Evolutionary conservation across 2,888 invertebrate genomes (phyloP).

Genomic region (Tortrix viridana): DNA sequence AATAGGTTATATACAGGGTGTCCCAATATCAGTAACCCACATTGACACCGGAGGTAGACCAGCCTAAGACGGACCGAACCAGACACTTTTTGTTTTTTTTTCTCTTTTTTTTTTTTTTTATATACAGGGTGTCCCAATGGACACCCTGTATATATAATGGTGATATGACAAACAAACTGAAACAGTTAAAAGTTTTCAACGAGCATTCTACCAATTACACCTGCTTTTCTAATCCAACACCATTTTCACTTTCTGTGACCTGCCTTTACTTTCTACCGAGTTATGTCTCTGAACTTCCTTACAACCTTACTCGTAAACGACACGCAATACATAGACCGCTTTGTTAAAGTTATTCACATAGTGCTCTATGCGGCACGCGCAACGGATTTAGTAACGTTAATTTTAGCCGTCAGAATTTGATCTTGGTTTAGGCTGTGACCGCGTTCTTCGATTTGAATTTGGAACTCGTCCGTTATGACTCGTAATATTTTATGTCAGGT

Average conservation of each 20-base stretch:
- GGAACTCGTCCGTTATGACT: constrained; percentile 22
- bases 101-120: no score
- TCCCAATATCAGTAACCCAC: no score
- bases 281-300: constrained; percentile 8
- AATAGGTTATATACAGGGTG: no score
- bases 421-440: constrained; percentile 19
- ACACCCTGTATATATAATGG: no score
- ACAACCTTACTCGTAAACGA: background rate
- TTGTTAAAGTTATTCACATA: background rate
- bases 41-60: no score
- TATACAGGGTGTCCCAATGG: no score
- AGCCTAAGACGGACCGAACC: no score
- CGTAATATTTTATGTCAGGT: constrained; percentile 20
- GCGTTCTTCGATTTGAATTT: constrained; percentile 24
- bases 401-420: constrained; percentile 10
- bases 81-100: no score
- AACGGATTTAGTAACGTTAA: background rate
- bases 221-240: constrained; percentile 33
- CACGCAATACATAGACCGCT: constrained; percentile 2
- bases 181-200: constrained; percentile 4
- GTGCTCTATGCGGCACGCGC: background rate
- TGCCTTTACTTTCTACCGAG: constrained; percentile 35
- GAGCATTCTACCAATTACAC: constrained; percentile 28
- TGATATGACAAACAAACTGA: background rate
- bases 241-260: constrained; percentile 36